Percentiles rank a stretch among this genome's conserved stretches.
Evolutionary conservation across 2,888 invertebrate genomes (phyloP).

Genomic region (Ceratothoa steindachneri): DNA sequence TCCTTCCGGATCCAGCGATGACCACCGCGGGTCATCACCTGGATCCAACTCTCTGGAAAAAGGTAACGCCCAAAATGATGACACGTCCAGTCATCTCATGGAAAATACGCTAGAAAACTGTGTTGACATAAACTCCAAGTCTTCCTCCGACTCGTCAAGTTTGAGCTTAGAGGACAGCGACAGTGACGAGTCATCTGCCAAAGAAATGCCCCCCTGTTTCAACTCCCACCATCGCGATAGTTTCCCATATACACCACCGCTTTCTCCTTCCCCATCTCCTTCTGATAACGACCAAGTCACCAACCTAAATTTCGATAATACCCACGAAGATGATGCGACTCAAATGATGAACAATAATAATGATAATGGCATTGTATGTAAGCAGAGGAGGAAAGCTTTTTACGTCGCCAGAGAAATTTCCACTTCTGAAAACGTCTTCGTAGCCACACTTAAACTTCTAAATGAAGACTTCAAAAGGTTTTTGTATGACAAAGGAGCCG

Average conservation of each 20-base stretch:
- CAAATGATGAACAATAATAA: no score
- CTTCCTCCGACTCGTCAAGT: background rate
- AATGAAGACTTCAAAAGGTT: constrained; percentile 57
- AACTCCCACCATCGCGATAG: no score
- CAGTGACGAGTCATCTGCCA: constrained; percentile 2
- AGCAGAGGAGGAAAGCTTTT: constrained; percentile 53
- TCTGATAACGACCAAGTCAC: background rate
- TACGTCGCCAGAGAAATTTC: constrained; percentile 59
- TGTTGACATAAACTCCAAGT: background rate
- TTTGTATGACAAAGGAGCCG: constrained; percentile 50
- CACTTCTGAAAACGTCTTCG: constrained; percentile 59
- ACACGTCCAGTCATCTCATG: background rate
- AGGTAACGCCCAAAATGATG: background rate
- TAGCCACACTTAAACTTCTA: constrained; percentile 58
- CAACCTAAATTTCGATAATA: background rate
- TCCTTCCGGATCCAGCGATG: background rate
- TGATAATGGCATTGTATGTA: background rate
- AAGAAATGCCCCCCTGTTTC: no score
- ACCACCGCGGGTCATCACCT: background rate
- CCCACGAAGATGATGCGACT: no score
- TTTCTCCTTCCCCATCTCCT: background rate
- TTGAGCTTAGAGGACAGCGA: background rate
- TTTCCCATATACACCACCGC: no score
- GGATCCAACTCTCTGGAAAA: background rate
- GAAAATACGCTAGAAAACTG: background rate